Percentiles rank a stretch among this genome's conserved stretches.
Evolutionary conservation across 1,140 invertebrate genomes (phyloP).

Genomic region (Aphelinus atriplicis): DNA sequence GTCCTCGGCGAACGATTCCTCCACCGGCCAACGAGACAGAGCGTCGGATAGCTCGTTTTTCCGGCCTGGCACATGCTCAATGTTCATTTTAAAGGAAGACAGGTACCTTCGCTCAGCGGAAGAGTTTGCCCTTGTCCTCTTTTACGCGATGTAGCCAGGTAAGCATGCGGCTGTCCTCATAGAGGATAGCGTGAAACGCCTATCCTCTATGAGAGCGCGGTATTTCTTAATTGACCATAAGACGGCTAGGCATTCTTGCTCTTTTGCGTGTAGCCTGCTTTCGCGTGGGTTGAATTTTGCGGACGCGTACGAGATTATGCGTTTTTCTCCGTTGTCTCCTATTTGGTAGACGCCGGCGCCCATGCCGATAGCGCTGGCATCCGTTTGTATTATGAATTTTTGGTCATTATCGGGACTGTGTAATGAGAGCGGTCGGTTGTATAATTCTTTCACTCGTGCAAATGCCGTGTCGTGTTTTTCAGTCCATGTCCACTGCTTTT

Average conservation of each 20-base stretch:
- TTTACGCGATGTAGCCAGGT: background rate
- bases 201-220: background rate
- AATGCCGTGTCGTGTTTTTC: no score
- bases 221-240: background rate
- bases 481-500: background rate
- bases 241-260: conserved; percentile 8
- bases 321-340: background rate
- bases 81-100: conserved; percentile 45
- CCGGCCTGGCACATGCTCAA: conserved; percentile 45
- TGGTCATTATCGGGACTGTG: conserved; percentile 21
- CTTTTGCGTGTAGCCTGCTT: background rate
- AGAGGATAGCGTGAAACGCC: background rate
- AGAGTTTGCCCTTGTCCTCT: background rate
- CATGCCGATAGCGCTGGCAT: conserved; percentile 37
- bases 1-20: background rate
- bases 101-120: conserved; percentile 48
- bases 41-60: background rate
- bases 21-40: background rate
- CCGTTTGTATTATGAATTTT: conserved; percentile 37
- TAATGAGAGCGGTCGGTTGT: conserved; percentile 15
- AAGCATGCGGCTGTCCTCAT: background rate
- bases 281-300: background rate
- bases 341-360: conserved; percentile 31
- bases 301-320: background rate
- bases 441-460: no score